Conservation (phyloP, 2,888 invertebrate species). For the Disparrhopalites patrizii region DNA sequence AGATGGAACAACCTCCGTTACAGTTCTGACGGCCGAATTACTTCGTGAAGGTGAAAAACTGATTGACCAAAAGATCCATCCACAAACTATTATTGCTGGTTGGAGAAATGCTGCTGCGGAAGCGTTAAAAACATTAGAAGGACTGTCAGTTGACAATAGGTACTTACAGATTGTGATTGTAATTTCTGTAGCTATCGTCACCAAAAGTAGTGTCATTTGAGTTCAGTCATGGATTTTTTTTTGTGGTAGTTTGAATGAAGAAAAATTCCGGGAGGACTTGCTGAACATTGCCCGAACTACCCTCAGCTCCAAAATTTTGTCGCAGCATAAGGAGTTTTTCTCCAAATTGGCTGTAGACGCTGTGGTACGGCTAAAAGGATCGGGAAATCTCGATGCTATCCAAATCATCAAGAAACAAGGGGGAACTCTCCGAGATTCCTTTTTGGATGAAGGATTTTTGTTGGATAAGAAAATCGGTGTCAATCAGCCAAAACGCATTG, state of each 20-base stretch:
- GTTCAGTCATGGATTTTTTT: background rate
- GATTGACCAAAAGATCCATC: constrained; percentile 90
- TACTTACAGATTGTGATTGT: constrained; percentile 45
- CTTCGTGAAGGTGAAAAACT: constrained; percentile 92
- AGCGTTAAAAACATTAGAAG: constrained; percentile 75
- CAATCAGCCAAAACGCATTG: constrained; percentile 91
- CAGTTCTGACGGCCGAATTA: constrained; percentile 89
- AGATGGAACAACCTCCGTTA: constrained; percentile 99
- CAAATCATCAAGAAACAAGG: constrained; percentile 98
- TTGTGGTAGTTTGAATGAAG: constrained; percentile 61
- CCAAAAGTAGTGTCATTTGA: background rate
- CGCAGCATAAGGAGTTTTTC: constrained; percentile 96
- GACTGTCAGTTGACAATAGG: constrained; percentile 76
- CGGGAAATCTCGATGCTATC: constrained; percentile 90
- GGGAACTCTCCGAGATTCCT: constrained; percentile 88
- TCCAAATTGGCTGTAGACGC: constrained; percentile 93
- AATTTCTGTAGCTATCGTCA: background rate
- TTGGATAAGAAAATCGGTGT: constrained; percentile 95
- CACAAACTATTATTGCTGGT: constrained; percentile 94
- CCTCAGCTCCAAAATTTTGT: constrained; percentile 93
- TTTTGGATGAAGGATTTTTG: constrained; percentile 88
- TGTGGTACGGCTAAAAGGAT: constrained; percentile 88
- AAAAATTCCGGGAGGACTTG: constrained; percentile 77
- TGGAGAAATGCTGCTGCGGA: constrained; percentile 85
- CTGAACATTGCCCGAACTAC: constrained; percentile 97